phyloP scores from a whole-genome alignment of 2,797 vertebrate species.

The Mus spretus region DNA sequence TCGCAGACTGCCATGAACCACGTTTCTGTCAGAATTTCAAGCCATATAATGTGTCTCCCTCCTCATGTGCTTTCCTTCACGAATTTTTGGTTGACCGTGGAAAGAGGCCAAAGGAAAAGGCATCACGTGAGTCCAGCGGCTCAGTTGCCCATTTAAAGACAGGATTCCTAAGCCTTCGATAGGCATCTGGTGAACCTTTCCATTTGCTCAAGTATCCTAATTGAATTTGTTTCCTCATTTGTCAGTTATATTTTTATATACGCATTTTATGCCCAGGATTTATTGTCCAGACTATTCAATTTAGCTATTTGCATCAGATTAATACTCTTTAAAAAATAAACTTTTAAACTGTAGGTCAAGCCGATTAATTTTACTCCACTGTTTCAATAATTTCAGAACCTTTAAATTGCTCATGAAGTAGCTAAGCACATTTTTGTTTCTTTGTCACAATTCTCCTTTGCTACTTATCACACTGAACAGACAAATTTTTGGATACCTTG shows the following conservation, averaged over 20 bases:
- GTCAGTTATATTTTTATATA: background rate
- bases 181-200: constrained; percentile 59
- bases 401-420: constrained; percentile 38
- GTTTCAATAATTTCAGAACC: constrained; percentile 50
- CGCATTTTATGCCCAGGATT: background rate
- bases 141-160: constrained; percentile 55
- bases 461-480: background rate
- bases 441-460: background rate
- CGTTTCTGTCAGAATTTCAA: constrained; percentile 32
- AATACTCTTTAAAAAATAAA: constrained; percentile 27
- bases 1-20: background rate
- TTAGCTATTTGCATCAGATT: constrained; percentile 55
- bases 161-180: constrained; percentile 18
- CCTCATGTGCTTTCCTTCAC: constrained; percentile 63
- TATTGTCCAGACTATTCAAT: constrained; percentile 40
- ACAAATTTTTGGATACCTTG: constrained; percentile 1
- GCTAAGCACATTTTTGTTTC: constrained; percentile 22
- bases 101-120: constrained; percentile 49
- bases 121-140: constrained; percentile 49
- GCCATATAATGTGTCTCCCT: constrained; percentile 18
- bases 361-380: constrained; percentile 17
- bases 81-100: constrained; percentile 65
- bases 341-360: background rate
- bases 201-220: background rate
- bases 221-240: background rate